Base-by-base conservation (phyloP, 1,140 invertebrate genomes). In the Pseudomyrmex concolor region DNA sequence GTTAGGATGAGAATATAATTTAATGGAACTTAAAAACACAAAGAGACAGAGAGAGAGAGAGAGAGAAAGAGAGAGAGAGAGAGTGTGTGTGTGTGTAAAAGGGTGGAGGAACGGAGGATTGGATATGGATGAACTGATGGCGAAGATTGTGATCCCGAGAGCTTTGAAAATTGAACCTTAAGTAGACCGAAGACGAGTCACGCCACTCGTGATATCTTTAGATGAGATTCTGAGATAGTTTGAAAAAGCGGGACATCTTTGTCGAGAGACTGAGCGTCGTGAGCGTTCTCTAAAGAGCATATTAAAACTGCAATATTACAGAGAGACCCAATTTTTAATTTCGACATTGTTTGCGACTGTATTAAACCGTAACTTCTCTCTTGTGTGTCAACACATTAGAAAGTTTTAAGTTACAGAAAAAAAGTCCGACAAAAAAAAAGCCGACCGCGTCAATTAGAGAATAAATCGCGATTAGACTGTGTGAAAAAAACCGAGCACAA, bases 161-260 rank as follows among this genome's bases (percentile, higher is more conserved):
- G 66, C 84, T 73, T 70, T 85, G 78, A 84, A 89, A 84, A 89
- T 89, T 89, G 80, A 85, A 88, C 83, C 84, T 88, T 89, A 88
- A 88, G 60, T 76, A 76, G 67, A 76, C 74, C 54, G 82, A 78
- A 63, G 63, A 19, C 43, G 63, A 60, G 50, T 45, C n/a, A 15
- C 17, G 48, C 22, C 51, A 59, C 51, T 78, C 48, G 76, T 25
- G 64, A 78, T 70, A 78, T 78, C 64, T 78, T 78, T 59, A 70
- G 76, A 78, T 78, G 76, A 78, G 54, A 78, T 78, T 78, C 64
- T 59, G 19, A 48, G 34, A 59, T 59, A 48, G 64, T 78, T 78
- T 70, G 64, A 15, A 34, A 57, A 57, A 59, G 15, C 34, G 50
- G 54, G 8, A 43, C 43, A 15, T 70, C 19, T 34, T 78, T 78